These are phyloP conservation scores for Plectus sambesii DNA, from an alignment of 1,140 invertebrate species.

Conservation along the genomic window DNA sequence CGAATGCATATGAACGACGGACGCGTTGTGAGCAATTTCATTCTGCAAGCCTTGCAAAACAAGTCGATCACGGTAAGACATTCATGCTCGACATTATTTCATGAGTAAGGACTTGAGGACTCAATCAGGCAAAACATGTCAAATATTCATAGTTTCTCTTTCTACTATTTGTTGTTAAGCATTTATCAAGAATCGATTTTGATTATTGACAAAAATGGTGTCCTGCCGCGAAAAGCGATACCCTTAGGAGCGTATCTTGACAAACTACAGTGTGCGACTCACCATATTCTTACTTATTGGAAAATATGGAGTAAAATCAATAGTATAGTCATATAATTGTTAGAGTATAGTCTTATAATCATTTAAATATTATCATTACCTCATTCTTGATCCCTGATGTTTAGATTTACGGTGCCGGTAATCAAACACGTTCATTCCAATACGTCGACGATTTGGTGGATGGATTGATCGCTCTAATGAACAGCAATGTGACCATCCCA, in stretches of 20 bases:
- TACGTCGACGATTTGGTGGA: constrained; percentile 94
- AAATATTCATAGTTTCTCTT: constrained; percentile 8
- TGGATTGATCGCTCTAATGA: constrained; percentile 82
- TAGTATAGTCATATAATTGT: no score
- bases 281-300: no score
- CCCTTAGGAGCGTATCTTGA: no score
- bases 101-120: constrained; percentile 1
- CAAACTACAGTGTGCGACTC: no score
- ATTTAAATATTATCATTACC: background rate
- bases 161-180: constrained; percentile 18
- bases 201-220: no score
- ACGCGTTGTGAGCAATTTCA: constrained; percentile 95
- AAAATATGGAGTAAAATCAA: no score
- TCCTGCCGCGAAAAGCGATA: no score
- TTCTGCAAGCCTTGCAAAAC: constrained; percentile 86
- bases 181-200: constrained; percentile 11
- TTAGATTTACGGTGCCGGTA: constrained; percentile 82
- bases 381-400: constrained; percentile 19
- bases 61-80: constrained; percentile 73
- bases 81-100: constrained; percentile 1
- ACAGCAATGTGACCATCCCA: constrained; percentile 78
- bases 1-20: constrained; percentile 99
- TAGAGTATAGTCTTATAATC: constrained; percentile 7
- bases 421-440: constrained; percentile 94
- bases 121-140: no score